Conservation (phyloP, 2,797 vertebrate genomes). For the Catostomus latipinnis region DNA sequence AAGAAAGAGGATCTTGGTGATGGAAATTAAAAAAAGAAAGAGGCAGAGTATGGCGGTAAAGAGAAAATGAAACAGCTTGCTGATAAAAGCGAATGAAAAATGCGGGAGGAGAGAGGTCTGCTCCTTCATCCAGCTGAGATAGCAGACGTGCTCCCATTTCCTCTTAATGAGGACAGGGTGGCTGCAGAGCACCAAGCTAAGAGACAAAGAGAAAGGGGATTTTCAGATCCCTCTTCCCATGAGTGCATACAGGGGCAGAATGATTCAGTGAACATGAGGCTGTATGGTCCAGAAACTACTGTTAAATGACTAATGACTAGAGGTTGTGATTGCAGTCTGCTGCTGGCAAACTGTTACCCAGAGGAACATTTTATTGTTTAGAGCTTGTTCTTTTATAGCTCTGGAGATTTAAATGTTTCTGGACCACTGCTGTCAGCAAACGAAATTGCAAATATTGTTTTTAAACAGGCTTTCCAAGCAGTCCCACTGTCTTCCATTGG, state of each 20-base stretch:
- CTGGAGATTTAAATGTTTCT: too few relatives aligned
- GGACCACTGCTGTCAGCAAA: too few relatives aligned
- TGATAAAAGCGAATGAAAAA: conserved; percentile 28
- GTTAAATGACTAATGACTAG: conserved; percentile 19
- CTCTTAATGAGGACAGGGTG: conserved; percentile 53
- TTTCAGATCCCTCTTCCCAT: conserved; percentile 27
- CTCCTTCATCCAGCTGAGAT: conserved; percentile 34
- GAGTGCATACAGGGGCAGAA: conserved; percentile 15
- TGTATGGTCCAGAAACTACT: neutral
- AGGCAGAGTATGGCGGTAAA: conserved; percentile 18
- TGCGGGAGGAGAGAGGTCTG: conserved; percentile 12
- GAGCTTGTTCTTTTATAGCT: too few relatives aligned
- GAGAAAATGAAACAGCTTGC: conserved; percentile 20
- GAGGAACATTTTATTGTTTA: neutral
- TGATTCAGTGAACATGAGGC: conserved; percentile 33
- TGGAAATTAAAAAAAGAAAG: conserved; percentile 24
- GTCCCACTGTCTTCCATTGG: too few relatives aligned
- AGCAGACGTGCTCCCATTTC: conserved; percentile 49
- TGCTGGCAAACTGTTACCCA: conserved; percentile 14
- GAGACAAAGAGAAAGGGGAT: conserved; percentile 35
- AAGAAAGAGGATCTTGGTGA: conserved; percentile 5
- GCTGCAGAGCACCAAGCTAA: conserved; percentile 22
- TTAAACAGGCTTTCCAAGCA: too few relatives aligned
- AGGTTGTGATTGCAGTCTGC: neutral
- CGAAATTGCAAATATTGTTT: too few relatives aligned